Evolutionary conservation across 2,888 invertebrate species (phyloP), one percentile per base, ranked within the genome.

Genomic region (Malthinus seriepunctatus): DNA sequence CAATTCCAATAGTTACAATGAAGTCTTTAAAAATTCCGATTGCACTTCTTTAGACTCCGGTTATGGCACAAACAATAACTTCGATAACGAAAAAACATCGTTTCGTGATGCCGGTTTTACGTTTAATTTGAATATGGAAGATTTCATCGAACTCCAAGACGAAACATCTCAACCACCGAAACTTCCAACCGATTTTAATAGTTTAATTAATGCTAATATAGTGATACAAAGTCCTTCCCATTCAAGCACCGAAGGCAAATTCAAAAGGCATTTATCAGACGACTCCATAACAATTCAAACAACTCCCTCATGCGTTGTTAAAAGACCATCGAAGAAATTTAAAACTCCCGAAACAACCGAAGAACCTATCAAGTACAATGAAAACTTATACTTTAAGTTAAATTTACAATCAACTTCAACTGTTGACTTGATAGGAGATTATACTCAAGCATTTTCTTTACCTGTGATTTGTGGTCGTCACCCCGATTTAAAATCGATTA

Each of bases 401-500:
- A 23, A 23, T 39, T 15, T 39, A n/a, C 10, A 39, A 9, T 89
- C 89, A 32, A 79, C 84, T 1, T 81, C 81, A 3, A 88, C 91
- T 60, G 86, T 88, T 0, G 89, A 91, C 72, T 80, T 95, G 6
- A 93, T 93, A 52, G 95, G 93, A 0, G 94, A 95, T 77, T 93
- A 91, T 76, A 88, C 87, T 37, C 86, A 84, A 62, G 83, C 88
- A 0, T 93, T 88, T 71, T 83, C 85, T 1, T 77, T 95, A 45
- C 95, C 95, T 0, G 76, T 92, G 9, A 84, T 85, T 0, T 76
- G 79, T 3, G 90, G 91, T 0, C 84, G 85, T 53, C 93, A 94
- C 73, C 80, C 85, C 2, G 95, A 95, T 76, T 81, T 95, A 23
- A 91, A 90, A 76, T 87, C 89, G 11, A 91, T 95, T 50, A 85